Conservation (phyloP, 2,797 vertebrate species). For the Pipistrellus pipistrellus region DNA sequence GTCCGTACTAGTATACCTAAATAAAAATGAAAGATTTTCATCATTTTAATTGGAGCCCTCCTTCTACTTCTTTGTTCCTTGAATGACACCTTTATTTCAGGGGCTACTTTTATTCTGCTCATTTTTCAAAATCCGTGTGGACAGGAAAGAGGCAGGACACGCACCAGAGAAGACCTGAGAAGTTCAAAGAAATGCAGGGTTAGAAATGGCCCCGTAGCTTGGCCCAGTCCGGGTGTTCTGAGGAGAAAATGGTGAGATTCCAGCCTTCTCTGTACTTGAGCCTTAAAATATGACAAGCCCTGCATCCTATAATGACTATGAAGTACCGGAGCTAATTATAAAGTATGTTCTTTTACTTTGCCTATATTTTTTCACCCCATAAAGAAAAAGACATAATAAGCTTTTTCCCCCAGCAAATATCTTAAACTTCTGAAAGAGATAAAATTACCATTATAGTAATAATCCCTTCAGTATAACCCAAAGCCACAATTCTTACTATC, state of each 20-base stretch:
- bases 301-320: neutral
- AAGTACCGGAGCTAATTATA: neutral
- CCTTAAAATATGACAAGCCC: slow-evolving; percentile 49
- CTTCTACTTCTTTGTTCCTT: slow-evolving; percentile 87
- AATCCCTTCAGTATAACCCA: neutral
- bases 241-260: slow-evolving; percentile 45
- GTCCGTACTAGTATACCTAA: slow-evolving; percentile 99
- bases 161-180: slow-evolving; percentile 48
- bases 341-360: neutral
- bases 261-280: slow-evolving; percentile 36
- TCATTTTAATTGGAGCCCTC: slow-evolving; percentile 92
- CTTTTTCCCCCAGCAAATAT: neutral
- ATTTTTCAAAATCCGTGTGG: slow-evolving; percentile 74
- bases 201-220: neutral
- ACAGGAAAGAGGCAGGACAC: slow-evolving; percentile 52
- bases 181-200: slow-evolving; percentile 58
- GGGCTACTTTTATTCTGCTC: slow-evolving; percentile 71
- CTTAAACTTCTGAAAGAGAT: slow-evolving; percentile 2
- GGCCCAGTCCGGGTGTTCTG: neutral
- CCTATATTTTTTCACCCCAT: neutral
- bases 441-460: neutral
- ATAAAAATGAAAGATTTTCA: slow-evolving; percentile 94
- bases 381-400: neutral
- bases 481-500: neutral
- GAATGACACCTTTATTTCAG: slow-evolving; percentile 82